Evolutionary conservation across 2,797 vertebrate genomes (phyloP), one percentile per base, ranked within the genome.

Genomic region (Echiichthys vipera): DNA sequence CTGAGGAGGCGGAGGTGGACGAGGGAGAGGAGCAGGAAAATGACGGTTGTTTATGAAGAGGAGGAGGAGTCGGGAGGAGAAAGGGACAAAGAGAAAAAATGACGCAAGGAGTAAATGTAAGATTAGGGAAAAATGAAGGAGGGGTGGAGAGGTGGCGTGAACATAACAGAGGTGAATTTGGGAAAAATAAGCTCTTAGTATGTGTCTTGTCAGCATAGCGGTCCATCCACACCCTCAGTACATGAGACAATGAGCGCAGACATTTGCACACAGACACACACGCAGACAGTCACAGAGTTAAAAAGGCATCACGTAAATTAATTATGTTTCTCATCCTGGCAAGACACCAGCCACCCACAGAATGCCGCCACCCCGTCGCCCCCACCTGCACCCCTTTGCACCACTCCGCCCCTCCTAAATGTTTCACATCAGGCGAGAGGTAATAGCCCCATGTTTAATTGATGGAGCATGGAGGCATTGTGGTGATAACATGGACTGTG

Each of bases 361-460:
- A 77, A 70, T 22, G n/a, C 69, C 64, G 62, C 66, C 54, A n/a
- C 57, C 63, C 65, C n/a, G 40, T 66, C 2, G 1, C 40, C 67
- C 53, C 75, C 54, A 69, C 61, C 57, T 45, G 53, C 72, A 58
- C 55, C 47, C n/a, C 59, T 22, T 22, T 61, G 45, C 65, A 50
- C 61, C 65, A 40, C 80, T 74, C 78, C 54, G 69, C 70, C 81
- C 81, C 32, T 71, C 67, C 74, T 87, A 77, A 88, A 86, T 89
- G 86, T 88, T 90, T 89, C 75, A 87, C 80, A 67, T 80, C 74
- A 82, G 78, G 77, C 65, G 10, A 87, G 85, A 81, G 77, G 80
- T 86, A 89, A 89, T 89, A 88, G 77, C 25, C 53, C 9, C 50
- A 89, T 93, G 73, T 85, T 92, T 91, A 84, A 91, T 89, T 85